phyloP scores from a whole-genome alignment of 2,797 vertebrate genomes.

The Halcyon badia region DNA sequence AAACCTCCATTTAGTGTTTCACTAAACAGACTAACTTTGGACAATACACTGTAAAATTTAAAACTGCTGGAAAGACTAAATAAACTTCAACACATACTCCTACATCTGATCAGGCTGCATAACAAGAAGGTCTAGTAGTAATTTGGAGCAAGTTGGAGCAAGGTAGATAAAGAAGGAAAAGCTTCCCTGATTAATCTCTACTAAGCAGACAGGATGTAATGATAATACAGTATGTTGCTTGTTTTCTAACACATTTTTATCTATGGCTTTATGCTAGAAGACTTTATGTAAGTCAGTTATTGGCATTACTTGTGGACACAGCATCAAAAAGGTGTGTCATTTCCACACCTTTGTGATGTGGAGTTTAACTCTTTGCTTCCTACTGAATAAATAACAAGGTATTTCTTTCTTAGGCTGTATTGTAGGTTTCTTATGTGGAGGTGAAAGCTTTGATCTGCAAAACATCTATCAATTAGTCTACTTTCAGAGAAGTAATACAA shows the following conservation, averaged over 20 bases:
- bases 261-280: neutral
- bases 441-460: slow-evolving; percentile 32
- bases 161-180: neutral
- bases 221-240: neutral
- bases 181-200: neutral
- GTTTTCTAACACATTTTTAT: slow-evolving; percentile 1
- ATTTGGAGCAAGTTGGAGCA: neutral
- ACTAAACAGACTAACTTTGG: neutral
- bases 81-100: neutral
- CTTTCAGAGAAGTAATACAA: neutral
- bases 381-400: slow-evolving; percentile 7
- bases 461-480: slow-evolving; percentile 35
- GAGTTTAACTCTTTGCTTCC: neutral
- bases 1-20: neutral
- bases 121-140: neutral
- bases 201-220: neutral
- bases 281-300: neutral
- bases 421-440: neutral
- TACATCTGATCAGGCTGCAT: neutral
- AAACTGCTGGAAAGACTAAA: neutral
- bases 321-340: neutral
- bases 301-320: neutral
- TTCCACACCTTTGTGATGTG: neutral
- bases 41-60: neutral
- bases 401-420: neutral